Evolutionary conservation across 2,888 invertebrate species (phyloP).

Genomic region (Amblyjoppa fuscipennis): DNA sequence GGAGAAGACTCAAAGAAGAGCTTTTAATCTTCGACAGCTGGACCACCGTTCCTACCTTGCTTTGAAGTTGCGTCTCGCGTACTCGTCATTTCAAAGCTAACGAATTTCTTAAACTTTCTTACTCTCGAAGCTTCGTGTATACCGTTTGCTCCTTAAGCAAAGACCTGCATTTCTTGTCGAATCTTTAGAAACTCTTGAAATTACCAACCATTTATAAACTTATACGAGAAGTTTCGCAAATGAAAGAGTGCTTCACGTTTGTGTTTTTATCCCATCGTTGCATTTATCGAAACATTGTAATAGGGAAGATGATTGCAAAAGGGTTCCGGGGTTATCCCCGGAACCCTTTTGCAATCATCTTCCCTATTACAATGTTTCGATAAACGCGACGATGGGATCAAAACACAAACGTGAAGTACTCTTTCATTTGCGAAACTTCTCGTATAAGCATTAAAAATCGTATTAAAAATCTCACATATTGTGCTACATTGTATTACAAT

Average conservation of each 20-base stretch:
- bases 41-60: not conserved
- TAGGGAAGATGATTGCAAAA: no score
- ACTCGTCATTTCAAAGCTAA: constrained; percentile 34
- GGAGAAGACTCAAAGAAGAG: constrained; percentile 35
- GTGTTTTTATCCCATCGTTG: no score
- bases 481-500: no score
- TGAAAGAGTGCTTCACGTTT: no score
- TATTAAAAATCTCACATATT: no score
- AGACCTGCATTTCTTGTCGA: not conserved
- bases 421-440: not conserved
- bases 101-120: constrained; percentile 39
- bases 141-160: not conserved
- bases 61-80: constrained; percentile 15
- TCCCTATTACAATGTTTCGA: no score
- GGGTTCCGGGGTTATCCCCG: no score
- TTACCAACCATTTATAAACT: constrained; percentile 17
- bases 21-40: constrained; percentile 45
- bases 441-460: not conserved
- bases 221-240: not conserved
- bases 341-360: no score
- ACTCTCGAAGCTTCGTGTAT: not conserved
- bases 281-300: no score
- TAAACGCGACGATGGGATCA: no score
- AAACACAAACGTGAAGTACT: no score
- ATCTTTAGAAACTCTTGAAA: not conserved